Evolutionary conservation across 2,888 invertebrate species (phyloP).

Genomic region (Gymnoscelis rufifasciata): DNA sequence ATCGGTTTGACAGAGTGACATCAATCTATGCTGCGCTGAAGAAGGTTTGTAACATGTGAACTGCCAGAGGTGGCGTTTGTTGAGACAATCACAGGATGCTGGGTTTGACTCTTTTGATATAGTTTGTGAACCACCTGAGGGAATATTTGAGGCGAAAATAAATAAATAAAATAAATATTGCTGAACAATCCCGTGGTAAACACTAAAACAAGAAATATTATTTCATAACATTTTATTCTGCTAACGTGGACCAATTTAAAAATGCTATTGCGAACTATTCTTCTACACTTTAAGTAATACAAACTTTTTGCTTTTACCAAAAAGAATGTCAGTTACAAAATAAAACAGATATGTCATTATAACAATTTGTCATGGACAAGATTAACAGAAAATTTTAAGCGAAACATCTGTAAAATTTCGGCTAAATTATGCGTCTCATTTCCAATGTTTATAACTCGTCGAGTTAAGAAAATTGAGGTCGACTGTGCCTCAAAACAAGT

Average conservation of each 20-base stretch:
- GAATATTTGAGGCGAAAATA: not conserved
- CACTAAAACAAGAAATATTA: no score
- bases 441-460: conserved; percentile 15
- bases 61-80: no score
- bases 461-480: conserved; percentile 15
- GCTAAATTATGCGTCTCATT: conserved; percentile 38
- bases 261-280: not conserved
- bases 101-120: no score
- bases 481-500: conserved; percentile 2
- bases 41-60: no score
- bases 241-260: no score
- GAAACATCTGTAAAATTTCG: conserved; percentile 26
- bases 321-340: conserved; percentile 1
- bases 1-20: conserved; percentile 47
- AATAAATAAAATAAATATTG: no score
- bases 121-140: no score
- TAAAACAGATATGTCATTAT: not conserved
- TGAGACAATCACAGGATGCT: no score
- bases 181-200: no score
- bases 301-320: not conserved
- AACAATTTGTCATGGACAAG: conserved; percentile 35
- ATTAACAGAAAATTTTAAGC: conserved; percentile 30
- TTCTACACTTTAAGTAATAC: not conserved
- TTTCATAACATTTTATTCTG: no score
- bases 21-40: not conserved